Percentiles rank a stretch among this genome's conserved stretches.
These are phyloP conservation scores for Fundulus diaphanus DNA, from an alignment of 2,797 vertebrate genomes.

Conservation along the genomic window DNA sequence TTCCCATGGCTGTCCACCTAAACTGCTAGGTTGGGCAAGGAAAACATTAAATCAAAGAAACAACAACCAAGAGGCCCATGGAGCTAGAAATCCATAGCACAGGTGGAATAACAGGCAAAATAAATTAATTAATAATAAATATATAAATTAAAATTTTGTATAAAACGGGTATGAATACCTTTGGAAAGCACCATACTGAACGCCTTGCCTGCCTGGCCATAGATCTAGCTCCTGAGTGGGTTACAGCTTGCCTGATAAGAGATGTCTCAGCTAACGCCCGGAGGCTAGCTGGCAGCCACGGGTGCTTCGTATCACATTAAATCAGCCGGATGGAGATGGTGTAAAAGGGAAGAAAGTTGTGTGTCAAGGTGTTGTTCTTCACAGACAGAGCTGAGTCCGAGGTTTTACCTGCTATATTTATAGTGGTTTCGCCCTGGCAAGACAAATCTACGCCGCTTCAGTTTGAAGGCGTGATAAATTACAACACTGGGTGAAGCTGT, in stretches of 20 bases:
- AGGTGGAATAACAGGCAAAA: too few relatives aligned
- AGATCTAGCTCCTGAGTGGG: slow-evolving; percentile 36
- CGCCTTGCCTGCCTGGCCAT: slow-evolving; percentile 1
- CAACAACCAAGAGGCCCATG: not conserved
- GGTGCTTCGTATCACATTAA: slow-evolving; percentile 35
- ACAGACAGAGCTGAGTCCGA: slow-evolving; percentile 51
- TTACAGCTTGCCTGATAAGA: slow-evolving; percentile 30
- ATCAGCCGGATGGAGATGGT: slow-evolving; percentile 32
- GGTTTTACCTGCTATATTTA: slow-evolving; percentile 44
- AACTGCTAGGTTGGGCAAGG: not conserved
- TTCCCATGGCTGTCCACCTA: not conserved
- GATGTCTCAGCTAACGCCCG: slow-evolving; percentile 24
- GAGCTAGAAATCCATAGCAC: not conserved
- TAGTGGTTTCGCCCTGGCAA: slow-evolving; percentile 39
- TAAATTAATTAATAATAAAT: too few relatives aligned
- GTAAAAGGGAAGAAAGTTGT: slow-evolving; percentile 43
- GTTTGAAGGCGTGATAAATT: not conserved
- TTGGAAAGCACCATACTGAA: not conserved
- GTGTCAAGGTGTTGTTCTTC: slow-evolving; percentile 49
- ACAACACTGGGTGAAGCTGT: not conserved
- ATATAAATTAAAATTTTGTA: not conserved
- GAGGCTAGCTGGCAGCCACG: slow-evolving; percentile 23
- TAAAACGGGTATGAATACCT: slow-evolving; percentile 5
- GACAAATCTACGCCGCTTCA: not conserved
- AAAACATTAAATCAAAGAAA: not conserved